These are phyloP conservation scores for Pelecanoides urinatrix DNA, from an alignment of 2,113 vertebrate genomes.

Conservation along the genomic window DNA sequence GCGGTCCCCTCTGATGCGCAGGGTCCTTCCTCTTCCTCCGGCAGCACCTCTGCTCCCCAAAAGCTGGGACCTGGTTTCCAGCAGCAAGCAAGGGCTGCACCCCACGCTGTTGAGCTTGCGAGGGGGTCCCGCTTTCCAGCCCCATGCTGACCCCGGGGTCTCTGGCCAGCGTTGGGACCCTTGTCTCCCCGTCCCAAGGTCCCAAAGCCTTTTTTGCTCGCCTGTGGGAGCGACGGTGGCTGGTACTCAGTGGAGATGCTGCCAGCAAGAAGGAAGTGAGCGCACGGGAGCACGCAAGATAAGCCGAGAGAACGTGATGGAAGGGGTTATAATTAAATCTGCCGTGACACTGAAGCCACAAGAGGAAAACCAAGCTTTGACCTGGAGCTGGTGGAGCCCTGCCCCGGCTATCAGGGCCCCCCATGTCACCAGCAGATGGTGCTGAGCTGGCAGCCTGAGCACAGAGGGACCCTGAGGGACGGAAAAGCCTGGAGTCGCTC, in stretches of 20 bases:
- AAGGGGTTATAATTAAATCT: neutral
- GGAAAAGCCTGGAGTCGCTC: neutral
- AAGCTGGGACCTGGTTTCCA: neutral
- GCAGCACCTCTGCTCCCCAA: neutral
- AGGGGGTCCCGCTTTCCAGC: neutral
- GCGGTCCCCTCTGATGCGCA: neutral
- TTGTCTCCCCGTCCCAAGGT: neutral
- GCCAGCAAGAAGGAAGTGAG: neutral
- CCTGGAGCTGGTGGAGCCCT: neutral
- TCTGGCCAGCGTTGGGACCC: neutral
- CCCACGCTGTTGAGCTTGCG: neutral
- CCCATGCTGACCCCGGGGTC: neutral
- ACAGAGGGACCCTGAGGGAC: neutral
- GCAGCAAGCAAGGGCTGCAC: neutral
- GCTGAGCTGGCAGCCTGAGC: neutral
- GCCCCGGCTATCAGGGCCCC: neutral
- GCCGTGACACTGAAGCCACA: neutral
- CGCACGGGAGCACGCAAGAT: neutral
- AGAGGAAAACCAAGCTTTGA: neutral
- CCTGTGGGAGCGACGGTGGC: neutral
- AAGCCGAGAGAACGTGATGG: neutral
- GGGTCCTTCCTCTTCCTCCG: neutral
- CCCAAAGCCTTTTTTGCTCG: neutral
- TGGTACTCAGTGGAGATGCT: neutral
- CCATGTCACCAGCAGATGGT: rapidly evolving